Conservation (phyloP, 2,113 vertebrate species). For the Esox niger region DNA sequence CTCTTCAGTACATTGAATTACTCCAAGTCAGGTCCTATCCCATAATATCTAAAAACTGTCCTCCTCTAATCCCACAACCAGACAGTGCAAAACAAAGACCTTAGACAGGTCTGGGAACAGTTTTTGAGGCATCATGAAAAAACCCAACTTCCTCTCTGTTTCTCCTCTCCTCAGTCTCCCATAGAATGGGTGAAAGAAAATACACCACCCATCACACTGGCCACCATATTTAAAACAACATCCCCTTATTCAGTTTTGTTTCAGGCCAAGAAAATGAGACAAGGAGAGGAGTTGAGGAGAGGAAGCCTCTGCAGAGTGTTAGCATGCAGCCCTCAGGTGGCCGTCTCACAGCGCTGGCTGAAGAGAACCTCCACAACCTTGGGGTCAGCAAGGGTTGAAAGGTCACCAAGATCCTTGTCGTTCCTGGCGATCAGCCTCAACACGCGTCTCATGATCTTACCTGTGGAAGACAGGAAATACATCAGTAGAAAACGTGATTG, state of each 20-base stretch:
- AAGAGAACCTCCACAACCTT: slow-evolving; percentile 76
- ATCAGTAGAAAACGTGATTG: too few species aligned
- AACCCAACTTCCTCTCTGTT: too few species aligned
- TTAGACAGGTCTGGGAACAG: slow-evolving; percentile 12
- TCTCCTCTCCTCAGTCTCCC: too few species aligned
- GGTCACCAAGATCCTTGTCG: slow-evolving; percentile 77
- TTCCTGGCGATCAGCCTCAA: slow-evolving; percentile 77
- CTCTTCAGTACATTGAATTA: neutral
- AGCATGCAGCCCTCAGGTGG: slow-evolving; percentile 55
- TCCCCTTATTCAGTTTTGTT: too few species aligned
- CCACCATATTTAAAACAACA: too few species aligned
- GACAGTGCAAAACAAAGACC: neutral
- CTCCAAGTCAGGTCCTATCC: neutral
- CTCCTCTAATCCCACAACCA: slow-evolving; percentile 18
- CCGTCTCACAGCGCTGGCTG: slow-evolving; percentile 71
- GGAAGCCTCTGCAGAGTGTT: too few species aligned
- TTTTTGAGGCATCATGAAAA: slow-evolving; percentile 1
- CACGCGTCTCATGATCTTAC: slow-evolving; percentile 80
- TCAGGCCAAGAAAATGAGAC: too few species aligned
- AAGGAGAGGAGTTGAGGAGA: too few species aligned
- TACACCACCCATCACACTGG: too few species aligned
- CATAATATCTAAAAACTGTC: neutral
- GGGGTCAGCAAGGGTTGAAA: slow-evolving; percentile 77
- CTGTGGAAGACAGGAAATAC: slow-evolving; percentile 27
- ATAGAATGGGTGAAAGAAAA: too few species aligned